These are phyloP conservation scores for Scaptomyza pallida DNA, from an alignment of 1,140 invertebrate genomes.

Conservation along the genomic window DNA sequence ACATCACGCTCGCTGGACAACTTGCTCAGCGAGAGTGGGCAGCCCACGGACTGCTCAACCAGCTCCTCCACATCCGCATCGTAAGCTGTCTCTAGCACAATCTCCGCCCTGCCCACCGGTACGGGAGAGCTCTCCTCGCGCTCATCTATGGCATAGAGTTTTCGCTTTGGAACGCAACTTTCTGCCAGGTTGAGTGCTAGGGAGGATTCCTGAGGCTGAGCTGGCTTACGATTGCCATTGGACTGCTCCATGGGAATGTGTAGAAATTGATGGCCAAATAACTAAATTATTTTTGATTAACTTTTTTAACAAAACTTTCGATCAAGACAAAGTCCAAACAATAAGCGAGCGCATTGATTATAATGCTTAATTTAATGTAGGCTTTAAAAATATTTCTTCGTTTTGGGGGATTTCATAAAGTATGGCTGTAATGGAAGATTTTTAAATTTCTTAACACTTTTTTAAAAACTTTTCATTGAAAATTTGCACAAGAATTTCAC, in stretches of 20 bases:
- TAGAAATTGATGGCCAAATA: neutral
- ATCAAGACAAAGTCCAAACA: slow-evolving; percentile 63
- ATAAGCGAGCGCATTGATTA: slow-evolving; percentile 45
- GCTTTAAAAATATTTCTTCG: slow-evolving; percentile 50
- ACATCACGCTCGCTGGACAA: slow-evolving; percentile 65
- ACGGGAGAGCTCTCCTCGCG: slow-evolving; percentile 59
- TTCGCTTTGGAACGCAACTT: slow-evolving; percentile 51
- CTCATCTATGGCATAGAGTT: slow-evolving; percentile 74
- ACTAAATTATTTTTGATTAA: neutral
- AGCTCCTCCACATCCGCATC: slow-evolving; percentile 79
- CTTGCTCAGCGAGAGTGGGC: slow-evolving; percentile 26
- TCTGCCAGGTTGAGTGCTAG: slow-evolving; percentile 31
- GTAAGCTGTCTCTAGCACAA: slow-evolving; percentile 63
- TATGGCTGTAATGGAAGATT: slow-evolving; percentile 25
- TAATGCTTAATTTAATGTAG: slow-evolving; percentile 23
- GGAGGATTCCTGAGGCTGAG: slow-evolving; percentile 25
- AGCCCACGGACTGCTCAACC: slow-evolving; percentile 58
- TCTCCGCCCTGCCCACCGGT: slow-evolving; percentile 42
- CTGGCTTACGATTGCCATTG: slow-evolving; percentile 56
- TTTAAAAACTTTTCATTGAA: neutral
- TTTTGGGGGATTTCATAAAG: slow-evolving; percentile 55
- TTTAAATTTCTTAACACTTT: slow-evolving; percentile 1
- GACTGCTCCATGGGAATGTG: slow-evolving; percentile 58
- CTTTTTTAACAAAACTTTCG: slow-evolving; percentile 2
- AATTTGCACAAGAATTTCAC: neutral